Percentiles rank a stretch among this genome's conserved stretches.
These are phyloP conservation scores for Anthopleura xanthogrammica DNA, from an alignment of 92 coral and sea anemone genomes.

Conservation along the genomic window DNA sequence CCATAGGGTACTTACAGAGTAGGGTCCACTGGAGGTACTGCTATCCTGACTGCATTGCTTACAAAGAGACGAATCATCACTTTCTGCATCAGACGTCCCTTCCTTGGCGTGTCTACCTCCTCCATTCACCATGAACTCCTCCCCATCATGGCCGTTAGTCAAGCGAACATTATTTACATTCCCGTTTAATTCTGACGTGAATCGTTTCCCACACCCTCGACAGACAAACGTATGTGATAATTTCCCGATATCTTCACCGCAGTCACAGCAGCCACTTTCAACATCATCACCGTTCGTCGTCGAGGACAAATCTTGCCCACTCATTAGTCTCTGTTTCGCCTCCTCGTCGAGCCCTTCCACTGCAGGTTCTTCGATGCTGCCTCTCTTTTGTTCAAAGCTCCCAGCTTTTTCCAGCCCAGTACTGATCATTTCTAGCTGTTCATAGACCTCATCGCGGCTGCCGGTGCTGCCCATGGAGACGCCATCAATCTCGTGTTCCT, in stretches of 20 bases:
- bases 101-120: slow-evolving; percentile 38
- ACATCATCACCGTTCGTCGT: slow-evolving; percentile 65
- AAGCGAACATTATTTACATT: slow-evolving; percentile 42
- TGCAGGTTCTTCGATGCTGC: slow-evolving; percentile 76
- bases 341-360: slow-evolving; percentile 60
- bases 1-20: slow-evolving; percentile 57
- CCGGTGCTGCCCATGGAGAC: slow-evolving; percentile 92
- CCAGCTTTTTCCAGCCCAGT: slow-evolving; percentile 54
- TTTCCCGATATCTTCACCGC: slow-evolving; percentile 68
- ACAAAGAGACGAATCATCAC: slow-evolving; percentile 54
- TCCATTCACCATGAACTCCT: slow-evolving; percentile 19
- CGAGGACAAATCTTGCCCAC: slow-evolving; percentile 51
- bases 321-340: slow-evolving; percentile 52
- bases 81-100: slow-evolving; percentile 40
- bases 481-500: slow-evolving; percentile 85
- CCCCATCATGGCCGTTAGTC: slow-evolving; percentile 74
- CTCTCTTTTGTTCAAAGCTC: slow-evolving; percentile 46
- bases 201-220: slow-evolving; percentile 63
- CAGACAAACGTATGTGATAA: slow-evolving; percentile 45
- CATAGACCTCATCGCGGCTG: slow-evolving; percentile 90
- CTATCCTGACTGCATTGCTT: slow-evolving; percentile 82
- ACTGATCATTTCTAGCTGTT: slow-evolving; percentile 87
- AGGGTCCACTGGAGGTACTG: slow-evolving; percentile 63
- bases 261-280: slow-evolving; percentile 92
- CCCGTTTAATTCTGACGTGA: slow-evolving; percentile 63